These are phyloP conservation scores for Platyscapa corneri DNA, from an alignment of 1,140 invertebrate genomes.

Conservation along the genomic window DNA sequence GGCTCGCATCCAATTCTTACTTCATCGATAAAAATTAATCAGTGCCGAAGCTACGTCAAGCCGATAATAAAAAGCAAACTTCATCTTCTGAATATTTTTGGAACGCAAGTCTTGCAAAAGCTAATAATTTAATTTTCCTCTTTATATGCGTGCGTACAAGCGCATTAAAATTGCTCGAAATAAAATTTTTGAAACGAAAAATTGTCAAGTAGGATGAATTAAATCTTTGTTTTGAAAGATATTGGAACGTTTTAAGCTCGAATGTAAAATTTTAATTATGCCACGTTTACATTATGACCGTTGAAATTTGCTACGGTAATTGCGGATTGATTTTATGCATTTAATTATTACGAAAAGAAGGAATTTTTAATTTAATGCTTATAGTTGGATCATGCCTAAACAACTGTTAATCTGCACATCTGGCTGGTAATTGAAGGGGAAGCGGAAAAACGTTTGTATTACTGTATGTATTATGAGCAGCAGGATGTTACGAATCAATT, in stretches of 20 bases:
- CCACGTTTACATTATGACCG: neutral
- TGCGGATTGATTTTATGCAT: neutral
- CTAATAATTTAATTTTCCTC: neutral
- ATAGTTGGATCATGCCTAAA: neutral
- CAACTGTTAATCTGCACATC: neutral
- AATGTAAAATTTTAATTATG: neutral
- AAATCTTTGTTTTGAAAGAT: neutral
- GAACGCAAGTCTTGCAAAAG: neutral
- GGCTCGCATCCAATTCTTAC: too few relatives aligned
- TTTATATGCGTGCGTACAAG: neutral
- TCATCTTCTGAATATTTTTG: neutral
- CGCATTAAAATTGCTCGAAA: neutral
- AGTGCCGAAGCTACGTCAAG: too few relatives aligned
- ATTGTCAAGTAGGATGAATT: neutral
- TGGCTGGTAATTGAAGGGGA: conserved; percentile 12
- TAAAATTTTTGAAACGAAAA: neutral
- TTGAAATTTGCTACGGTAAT: neutral
- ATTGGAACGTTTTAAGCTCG: neutral
- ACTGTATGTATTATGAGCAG: conserved; percentile 2
- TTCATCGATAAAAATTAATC: too few relatives aligned
- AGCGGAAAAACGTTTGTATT: neutral
- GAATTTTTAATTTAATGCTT: neutral
- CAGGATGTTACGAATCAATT: conserved; percentile 41
- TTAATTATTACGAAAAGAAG: neutral
- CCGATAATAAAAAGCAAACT: neutral